Conservation (phyloP, 2,797 vertebrate genomes). For the Sphaeramia orbicularis region DNA sequence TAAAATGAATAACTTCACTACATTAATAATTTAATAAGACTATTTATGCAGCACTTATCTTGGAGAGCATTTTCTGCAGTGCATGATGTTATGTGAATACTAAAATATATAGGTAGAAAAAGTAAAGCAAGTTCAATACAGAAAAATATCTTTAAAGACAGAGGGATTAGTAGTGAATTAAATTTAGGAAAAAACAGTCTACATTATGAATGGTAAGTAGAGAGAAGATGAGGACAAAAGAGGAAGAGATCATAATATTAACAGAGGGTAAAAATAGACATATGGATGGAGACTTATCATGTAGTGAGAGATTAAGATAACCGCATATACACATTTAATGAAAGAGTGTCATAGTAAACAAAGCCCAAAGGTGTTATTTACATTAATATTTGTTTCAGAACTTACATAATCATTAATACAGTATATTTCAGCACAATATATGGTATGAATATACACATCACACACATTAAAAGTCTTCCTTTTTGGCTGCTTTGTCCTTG, state of each 20-base stretch:
- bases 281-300: background rate
- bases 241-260: background rate
- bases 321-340: background rate
- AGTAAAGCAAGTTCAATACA: background rate
- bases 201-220: background rate
- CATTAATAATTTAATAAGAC: constrained; percentile 45
- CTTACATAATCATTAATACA: constrained; percentile 3
- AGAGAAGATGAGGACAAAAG: background rate
- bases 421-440: constrained; percentile 20
- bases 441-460: constrained; percentile 2
- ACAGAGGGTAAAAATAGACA: background rate
- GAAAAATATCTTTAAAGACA: constrained; percentile 9
- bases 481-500: constrained; percentile 7
- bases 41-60: constrained; percentile 12
- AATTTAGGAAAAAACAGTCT: background rate
- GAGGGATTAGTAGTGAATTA: background rate
- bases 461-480: constrained; percentile 11
- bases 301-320: background rate
- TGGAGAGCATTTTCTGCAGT: constrained; percentile 21
- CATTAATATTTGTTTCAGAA: background rate
- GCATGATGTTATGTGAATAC: background rate
- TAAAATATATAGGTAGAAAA: background rate
- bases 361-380: background rate
- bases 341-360: background rate
- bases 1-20: constrained; percentile 38